phyloP scores from a whole-genome alignment of 2,797 vertebrate genomes.

The Leptoclinus maculatus region DNA sequence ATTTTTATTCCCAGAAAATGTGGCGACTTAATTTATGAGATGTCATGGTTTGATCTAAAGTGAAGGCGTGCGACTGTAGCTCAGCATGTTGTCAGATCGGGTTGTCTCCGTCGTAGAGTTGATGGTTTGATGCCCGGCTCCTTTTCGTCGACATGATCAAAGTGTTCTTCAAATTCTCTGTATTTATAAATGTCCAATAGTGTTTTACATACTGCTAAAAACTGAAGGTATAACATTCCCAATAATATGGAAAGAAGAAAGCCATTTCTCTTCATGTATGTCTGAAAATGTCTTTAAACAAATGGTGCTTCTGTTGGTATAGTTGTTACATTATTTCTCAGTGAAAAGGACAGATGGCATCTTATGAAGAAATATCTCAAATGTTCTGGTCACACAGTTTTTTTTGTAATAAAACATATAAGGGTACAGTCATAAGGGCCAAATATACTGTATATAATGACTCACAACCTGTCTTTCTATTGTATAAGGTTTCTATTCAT shows the following conservation, averaged over 20 bases:
- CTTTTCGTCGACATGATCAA: neutral
- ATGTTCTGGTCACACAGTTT: slow-evolving; percentile 47
- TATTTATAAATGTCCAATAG: neutral
- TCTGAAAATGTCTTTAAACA: neutral
- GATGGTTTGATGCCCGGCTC: neutral
- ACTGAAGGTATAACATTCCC: neutral
- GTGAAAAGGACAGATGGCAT: slow-evolving; percentile 60
- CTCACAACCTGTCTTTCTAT: slow-evolving; percentile 49
- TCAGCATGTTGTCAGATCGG: neutral
- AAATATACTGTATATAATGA: slow-evolving; percentile 61
- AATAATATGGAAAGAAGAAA: neutral
- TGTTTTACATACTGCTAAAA: neutral
- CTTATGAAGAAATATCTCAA: slow-evolving; percentile 41
- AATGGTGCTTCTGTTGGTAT: neutral
- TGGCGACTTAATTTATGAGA: neutral
- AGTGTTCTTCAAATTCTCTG: neutral
- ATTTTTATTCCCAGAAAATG: neutral
- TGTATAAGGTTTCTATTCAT: slow-evolving; percentile 71
- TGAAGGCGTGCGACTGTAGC: neutral
- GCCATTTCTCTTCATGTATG: too few relatives aligned
- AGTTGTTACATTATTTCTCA: slow-evolving; percentile 23
- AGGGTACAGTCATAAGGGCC: slow-evolving; percentile 26
- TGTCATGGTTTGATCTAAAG: neutral
- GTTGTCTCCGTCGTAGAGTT: neutral
- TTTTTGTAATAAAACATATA: slow-evolving; percentile 25